These are phyloP conservation scores for Incurvaria masculella DNA, from an alignment of 2,888 invertebrate genomes.

Conservation along the genomic window DNA sequence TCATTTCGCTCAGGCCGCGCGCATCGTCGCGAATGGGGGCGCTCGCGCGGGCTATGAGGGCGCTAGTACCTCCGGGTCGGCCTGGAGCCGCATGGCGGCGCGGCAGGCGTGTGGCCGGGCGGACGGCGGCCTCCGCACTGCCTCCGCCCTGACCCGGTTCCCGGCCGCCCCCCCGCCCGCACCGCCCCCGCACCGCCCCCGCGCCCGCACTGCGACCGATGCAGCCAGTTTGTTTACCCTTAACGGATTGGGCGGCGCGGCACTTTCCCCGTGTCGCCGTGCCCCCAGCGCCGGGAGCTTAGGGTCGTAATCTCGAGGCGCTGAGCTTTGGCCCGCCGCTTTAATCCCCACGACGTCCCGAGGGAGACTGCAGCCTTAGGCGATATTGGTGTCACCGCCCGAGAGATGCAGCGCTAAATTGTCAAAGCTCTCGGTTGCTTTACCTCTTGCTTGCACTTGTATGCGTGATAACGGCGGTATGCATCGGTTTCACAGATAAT, in stretches of 20 bases:
- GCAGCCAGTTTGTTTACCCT: neutral
- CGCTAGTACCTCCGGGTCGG: slow-evolving; percentile 1
- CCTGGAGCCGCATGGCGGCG: neutral
- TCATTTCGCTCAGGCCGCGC: slow-evolving; percentile 29
- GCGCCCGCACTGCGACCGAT: slow-evolving; percentile 14
- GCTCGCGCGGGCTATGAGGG: neutral
- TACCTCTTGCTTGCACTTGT: too few species aligned
- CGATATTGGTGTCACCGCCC: too few species aligned
- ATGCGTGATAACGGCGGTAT: too few species aligned
- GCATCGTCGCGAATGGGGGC: neutral
- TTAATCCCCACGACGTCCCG: too few species aligned
- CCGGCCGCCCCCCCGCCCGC: slow-evolving; percentile 13
- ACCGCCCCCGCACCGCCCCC: slow-evolving; percentile 15
- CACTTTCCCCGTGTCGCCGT: neutral
- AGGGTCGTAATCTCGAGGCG: neutral
- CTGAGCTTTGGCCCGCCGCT: too few species aligned
- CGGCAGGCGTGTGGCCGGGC: slow-evolving; percentile 17
- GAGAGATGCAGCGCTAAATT: too few species aligned
- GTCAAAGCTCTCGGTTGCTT: too few species aligned
- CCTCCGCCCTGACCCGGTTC: slow-evolving; percentile 40
- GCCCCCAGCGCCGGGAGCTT: neutral
- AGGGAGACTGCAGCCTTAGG: too few species aligned
- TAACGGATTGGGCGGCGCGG: neutral
- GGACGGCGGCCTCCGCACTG: slow-evolving; percentile 51
- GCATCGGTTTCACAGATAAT: too few species aligned